Evolutionary conservation across 2,888 invertebrate genomes (phyloP).

Genomic region (Polydesmus complanatus): DNA sequence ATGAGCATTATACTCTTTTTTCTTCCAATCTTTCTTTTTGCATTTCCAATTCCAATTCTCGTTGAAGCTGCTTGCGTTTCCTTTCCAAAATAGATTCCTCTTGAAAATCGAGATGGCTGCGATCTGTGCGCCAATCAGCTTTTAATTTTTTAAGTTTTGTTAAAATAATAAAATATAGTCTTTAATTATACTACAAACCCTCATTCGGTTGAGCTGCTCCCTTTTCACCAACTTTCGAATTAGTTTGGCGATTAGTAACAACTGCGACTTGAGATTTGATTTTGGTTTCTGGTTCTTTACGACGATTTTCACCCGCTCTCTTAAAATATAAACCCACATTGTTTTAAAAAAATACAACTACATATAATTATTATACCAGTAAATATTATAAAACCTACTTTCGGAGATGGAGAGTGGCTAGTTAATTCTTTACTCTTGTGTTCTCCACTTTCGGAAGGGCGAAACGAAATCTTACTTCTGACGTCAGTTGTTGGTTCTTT

Average conservation of each 20-base stretch:
- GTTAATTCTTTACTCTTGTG: not conserved
- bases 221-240: constrained; percentile 1
- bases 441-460: not conserved
- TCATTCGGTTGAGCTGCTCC: not conserved
- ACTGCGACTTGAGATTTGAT: constrained; percentile 23
- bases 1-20: constrained; percentile 11
- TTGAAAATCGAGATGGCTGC: constrained; percentile 52
- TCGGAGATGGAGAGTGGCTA: constrained; percentile 17
- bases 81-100: constrained; percentile 65
- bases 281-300: constrained; percentile 21
- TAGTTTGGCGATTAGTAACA: constrained; percentile 20
- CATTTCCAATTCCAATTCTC: constrained; percentile 60
- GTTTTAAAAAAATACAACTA: not conserved
- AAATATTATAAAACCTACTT: constrained; percentile 13
- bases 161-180: constrained; percentile 6
- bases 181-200: constrained; percentile 9
- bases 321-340: constrained; percentile 19
- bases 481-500: constrained; percentile 4
- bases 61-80: constrained; percentile 55
- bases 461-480: not conserved
- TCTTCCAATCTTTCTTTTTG: constrained; percentile 20
- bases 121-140: not conserved
- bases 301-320: constrained; percentile 20
- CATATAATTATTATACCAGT: not conserved
- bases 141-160: not conserved